Evolutionary conservation across 2,888 invertebrate genomes (phyloP), one percentile per base, ranked within the genome.

Genomic region (Dendrolimus houi): DNA sequence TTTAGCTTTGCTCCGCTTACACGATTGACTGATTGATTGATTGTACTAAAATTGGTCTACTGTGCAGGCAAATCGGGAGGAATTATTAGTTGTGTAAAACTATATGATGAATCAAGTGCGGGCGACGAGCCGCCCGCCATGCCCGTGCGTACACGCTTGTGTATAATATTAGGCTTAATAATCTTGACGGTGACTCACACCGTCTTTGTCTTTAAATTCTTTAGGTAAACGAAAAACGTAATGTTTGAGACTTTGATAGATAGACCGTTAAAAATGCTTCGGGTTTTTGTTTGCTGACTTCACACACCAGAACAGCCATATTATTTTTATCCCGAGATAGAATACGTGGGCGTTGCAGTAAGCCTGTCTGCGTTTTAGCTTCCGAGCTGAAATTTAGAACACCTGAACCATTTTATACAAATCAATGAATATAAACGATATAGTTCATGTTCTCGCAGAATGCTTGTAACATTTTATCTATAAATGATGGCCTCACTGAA

Each of bases 171-270:
- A 80, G 78, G 74, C 69, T 72, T 77, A 79, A 79, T 79, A 81
- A 80, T 83, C 74, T 79, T 60, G 75, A 68, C 75, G 78, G 65
- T 87, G 88, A 87, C 69, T 85, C 87, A 87, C 61, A 86, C 61
- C 64, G 71, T 65, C 85, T 85, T 87, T 87, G 86, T 86, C 75
- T 71, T 69, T 69, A 66, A 66, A 62, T 65, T 61, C 62, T 66
- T 52, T 55, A 52, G 56, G 55, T 55, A 55, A 63, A 65, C 64
- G 69, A 69, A 73, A 70, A 69, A 64, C 58, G 64, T 70, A 67
- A 65, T 64, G 69, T 64, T 57, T 64, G 59, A 63, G 59, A 68
- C 66, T 58, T 66, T 71, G 67, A 75, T 66, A 57, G 69, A 69
- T 74, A 69, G 64, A 60, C 60, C 61, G 64, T 64, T 62, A 68